Percentiles rank a stretch among this genome's conserved stretches.
Evolutionary conservation across 2,797 vertebrate species (phyloP).

Genomic region (Silurus lanzhouensis): DNA sequence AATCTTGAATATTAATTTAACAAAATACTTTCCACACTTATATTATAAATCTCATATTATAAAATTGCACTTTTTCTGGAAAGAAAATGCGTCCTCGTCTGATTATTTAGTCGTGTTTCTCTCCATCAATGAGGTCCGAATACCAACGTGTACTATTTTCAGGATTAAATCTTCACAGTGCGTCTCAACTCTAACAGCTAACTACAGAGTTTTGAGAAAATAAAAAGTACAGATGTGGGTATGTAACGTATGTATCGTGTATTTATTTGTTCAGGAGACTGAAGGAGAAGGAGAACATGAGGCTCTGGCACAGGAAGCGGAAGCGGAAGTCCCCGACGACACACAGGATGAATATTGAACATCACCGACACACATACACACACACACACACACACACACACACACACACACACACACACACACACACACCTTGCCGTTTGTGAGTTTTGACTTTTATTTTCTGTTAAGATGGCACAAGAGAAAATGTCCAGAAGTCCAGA

Average conservation of each 20-base stretch:
- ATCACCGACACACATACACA: constrained; percentile 30
- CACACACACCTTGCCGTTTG: constrained; percentile 19
- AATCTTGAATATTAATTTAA: too few species aligned
- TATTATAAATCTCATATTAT: too few species aligned
- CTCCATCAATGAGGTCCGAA: too few species aligned
- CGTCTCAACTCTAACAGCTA: not conserved
- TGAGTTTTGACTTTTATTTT: constrained; percentile 58
- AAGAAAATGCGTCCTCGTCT: too few species aligned
- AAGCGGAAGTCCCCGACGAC: constrained; percentile 83
- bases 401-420: constrained; percentile 9
- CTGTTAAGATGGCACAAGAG: constrained; percentile 85
- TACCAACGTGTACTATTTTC: too few species aligned
- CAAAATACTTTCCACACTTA: too few species aligned
- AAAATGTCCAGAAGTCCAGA: constrained; percentile 69
- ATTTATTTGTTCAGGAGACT: constrained; percentile 77
- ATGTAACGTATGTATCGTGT: not conserved
- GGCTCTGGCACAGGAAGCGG: constrained; percentile 81
- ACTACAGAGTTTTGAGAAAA: not conserved
- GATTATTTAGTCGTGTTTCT: too few species aligned
- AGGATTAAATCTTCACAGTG: too few species aligned
- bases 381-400: constrained; percentile 20
- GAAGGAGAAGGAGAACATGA: constrained; percentile 83
- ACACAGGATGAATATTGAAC: constrained; percentile 97
- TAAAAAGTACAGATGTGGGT: not conserved
- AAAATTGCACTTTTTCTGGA: too few species aligned